Percentiles rank a stretch among this genome's conserved stretches.
phyloP scores from a whole-genome alignment of 2,888 invertebrate species.

The Idaea dimidiata region DNA sequence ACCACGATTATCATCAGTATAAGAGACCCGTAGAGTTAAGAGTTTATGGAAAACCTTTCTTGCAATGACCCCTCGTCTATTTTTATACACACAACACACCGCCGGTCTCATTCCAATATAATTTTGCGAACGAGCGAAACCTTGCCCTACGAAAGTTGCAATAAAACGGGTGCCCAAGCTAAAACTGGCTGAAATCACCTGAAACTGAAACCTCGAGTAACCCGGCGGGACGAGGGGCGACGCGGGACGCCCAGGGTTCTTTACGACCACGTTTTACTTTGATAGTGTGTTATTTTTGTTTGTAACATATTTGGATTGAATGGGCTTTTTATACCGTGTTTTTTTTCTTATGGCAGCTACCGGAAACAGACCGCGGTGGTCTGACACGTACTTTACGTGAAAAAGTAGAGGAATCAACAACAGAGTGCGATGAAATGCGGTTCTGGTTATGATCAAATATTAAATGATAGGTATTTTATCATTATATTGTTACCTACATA shows the following conservation, averaged over 20 bases:
- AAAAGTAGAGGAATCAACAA: background rate
- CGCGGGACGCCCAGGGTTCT: background rate
- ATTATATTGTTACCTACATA: too few relatives aligned
- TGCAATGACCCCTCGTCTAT: background rate
- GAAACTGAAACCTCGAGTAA: background rate
- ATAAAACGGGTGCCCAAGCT: conserved; percentile 2
- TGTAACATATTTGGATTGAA: conserved; percentile 1
- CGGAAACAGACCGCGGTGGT: background rate
- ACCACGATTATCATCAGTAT: background rate
- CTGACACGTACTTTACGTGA: background rate
- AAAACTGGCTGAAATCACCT: background rate
- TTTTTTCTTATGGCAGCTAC: background rate
- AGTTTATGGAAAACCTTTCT: background rate
- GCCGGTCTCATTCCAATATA: conserved; percentile 4
- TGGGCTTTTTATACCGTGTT: background rate
- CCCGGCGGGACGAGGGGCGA: background rate
- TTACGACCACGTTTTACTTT: background rate
- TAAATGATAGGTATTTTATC: too few relatives aligned
- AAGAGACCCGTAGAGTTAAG: background rate
- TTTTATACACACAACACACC: conserved; percentile 2
- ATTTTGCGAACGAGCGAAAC: conserved; percentile 2
- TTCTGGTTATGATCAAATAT: background rate
- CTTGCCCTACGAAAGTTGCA: background rate
- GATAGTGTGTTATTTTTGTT: conserved; percentile 1
- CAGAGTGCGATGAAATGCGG: background rate